A percentile compares a stretch with the other conserved stretches of the same genome.
These are phyloP conservation scores for Lycodopsis pacificus DNA, from an alignment of 2,797 vertebrate species.

Conservation along the genomic window DNA sequence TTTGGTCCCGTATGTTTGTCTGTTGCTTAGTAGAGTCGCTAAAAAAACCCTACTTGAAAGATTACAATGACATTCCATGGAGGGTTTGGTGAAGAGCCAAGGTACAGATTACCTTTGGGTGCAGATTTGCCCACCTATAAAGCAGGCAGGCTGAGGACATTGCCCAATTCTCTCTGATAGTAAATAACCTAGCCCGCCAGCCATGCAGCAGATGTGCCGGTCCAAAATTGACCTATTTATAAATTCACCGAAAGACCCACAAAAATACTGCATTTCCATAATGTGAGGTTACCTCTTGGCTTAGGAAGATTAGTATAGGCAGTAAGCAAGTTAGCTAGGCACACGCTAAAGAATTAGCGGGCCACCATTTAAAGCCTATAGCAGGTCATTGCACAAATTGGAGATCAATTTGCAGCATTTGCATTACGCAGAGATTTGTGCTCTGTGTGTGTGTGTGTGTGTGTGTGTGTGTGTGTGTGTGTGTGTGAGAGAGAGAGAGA, in stretches of 20 bases:
- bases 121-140: constrained; percentile 23
- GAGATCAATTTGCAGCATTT: constrained; percentile 3
- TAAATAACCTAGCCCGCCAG: neutral
- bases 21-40: constrained; percentile 5
- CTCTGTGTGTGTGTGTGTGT: neutral
- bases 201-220: neutral
- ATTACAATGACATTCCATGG: neutral
- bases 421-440: constrained; percentile 6
- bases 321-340: neutral
- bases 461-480: constrained; percentile 1
- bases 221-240: neutral
- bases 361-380: neutral
- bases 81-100: constrained; percentile 22
- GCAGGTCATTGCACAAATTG: neutral
- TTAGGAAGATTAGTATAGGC: neutral
- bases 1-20: neutral
- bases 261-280: constrained; percentile 9
- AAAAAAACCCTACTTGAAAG: constrained; percentile 4
- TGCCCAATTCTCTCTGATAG: constrained; percentile 15
- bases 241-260: neutral
- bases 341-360: neutral
- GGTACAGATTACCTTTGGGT: constrained; percentile 22
- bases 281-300: too few relatives aligned
- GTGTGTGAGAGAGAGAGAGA: too few relatives aligned
- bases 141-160: constrained; percentile 18